phyloP scores from a whole-genome alignment of 2,113 vertebrate species.

The Eulacestoma nigropectus region DNA sequence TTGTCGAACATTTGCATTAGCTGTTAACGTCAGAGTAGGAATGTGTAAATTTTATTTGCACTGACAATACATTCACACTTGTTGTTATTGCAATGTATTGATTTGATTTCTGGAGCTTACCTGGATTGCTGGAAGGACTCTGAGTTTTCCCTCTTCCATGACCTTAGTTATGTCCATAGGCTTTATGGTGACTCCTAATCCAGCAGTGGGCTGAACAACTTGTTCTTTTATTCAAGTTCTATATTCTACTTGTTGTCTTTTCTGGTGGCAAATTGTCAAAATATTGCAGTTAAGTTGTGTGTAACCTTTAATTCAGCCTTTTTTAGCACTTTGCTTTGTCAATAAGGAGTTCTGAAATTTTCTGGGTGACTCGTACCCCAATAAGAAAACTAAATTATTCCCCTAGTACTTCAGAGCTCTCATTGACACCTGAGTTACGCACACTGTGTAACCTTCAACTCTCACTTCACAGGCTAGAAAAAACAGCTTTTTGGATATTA shows the following conservation, averaged over 20 bases:
- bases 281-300: constrained; percentile 77
- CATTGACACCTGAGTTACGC: constrained; percentile 46
- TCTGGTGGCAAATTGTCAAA: constrained; percentile 78
- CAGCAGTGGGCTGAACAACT: background rate
- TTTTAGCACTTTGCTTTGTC: constrained; percentile 88
- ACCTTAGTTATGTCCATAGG: background rate
- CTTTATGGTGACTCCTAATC: background rate
- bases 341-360: constrained; percentile 72
- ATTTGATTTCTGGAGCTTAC: background rate
- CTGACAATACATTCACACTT: background rate
- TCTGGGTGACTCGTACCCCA: constrained; percentile 33
- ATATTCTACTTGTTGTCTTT: constrained; percentile 44
- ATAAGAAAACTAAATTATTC: constrained; percentile 66
- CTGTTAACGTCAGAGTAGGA: constrained; percentile 16
- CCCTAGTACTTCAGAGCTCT: constrained; percentile 48
- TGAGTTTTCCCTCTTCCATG: background rate
- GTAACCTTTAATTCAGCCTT: constrained; percentile 92
- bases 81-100: background rate
- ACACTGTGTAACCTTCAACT: constrained; percentile 47
- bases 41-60: constrained; percentile 1
- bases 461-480: background rate
- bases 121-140: background rate
- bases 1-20: background rate
- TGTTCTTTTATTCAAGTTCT: constrained; percentile 50
- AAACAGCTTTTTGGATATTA: background rate